Evolutionary conservation across 37 sponge, comb jelly and placozoan genomes (phyloP).

Genomic region (Aplysina aerophoba): DNA sequence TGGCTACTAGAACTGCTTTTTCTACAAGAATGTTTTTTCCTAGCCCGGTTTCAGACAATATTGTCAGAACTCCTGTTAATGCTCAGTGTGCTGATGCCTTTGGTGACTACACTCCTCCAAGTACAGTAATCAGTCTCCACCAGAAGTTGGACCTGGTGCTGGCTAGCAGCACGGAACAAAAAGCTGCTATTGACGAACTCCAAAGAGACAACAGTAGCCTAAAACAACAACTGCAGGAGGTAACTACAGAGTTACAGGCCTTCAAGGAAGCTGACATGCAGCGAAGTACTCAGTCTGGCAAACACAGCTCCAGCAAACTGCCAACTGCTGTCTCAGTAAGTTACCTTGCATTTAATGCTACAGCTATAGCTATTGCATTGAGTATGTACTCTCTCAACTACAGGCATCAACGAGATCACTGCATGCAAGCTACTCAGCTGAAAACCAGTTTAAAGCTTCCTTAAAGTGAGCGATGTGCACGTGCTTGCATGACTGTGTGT

Average conservation of each 20-base stretch:
- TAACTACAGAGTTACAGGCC: not conserved
- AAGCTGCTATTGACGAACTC: conserved; percentile 10
- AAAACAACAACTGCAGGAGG: not conserved
- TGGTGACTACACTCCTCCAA: no score
- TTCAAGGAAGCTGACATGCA: conserved; percentile 1
- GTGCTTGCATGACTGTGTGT: no score
- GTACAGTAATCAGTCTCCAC: no score
- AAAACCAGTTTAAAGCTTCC: conserved; percentile 1
- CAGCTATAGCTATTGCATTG: no score
- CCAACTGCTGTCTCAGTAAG: conserved; percentile 22
- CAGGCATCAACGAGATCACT: conserved; percentile 19
- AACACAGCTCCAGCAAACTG: not conserved
- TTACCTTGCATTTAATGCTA: not conserved
- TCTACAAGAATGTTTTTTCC: no score
- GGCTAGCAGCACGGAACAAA: conserved; percentile 5
- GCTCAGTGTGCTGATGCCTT: no score
- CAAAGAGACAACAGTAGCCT: not conserved
- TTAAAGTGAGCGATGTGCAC: conserved; percentile 19
- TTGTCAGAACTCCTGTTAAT: no score
- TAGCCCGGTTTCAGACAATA: no score
- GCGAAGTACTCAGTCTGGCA: not conserved
- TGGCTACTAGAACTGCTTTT: no score
- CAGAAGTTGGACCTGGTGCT: conserved; percentile 26
- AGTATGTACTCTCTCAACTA: not conserved
- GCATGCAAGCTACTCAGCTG: not conserved